These are phyloP conservation scores for Aleiodes alternator DNA, from an alignment of 2,888 invertebrate species.

Conservation along the genomic window DNA sequence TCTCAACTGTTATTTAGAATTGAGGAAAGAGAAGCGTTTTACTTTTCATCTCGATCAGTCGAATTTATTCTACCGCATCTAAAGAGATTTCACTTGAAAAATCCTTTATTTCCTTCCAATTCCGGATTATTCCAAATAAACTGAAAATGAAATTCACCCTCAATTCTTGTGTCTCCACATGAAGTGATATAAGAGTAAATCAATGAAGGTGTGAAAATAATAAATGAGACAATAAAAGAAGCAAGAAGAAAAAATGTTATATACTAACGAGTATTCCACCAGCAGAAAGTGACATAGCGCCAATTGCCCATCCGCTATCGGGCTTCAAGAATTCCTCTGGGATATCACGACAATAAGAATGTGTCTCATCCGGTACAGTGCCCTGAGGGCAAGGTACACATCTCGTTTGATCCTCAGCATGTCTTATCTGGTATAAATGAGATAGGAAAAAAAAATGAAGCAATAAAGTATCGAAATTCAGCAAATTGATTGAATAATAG, in stretches of 20 bases:
- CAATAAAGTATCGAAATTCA: background rate
- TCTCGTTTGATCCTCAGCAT: slow-evolving; percentile 87
- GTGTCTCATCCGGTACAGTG: slow-evolving; percentile 86
- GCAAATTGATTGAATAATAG: background rate
- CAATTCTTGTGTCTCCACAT: no score
- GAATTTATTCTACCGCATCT: no score
- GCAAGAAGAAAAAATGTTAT: background rate
- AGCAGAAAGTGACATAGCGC: slow-evolving; percentile 92
- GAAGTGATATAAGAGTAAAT: no score
- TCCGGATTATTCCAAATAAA: no score
- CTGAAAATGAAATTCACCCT: slow-evolving; percentile 14
- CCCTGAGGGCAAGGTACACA: slow-evolving; percentile 90
- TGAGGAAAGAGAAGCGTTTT: no score
- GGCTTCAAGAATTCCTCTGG: slow-evolving; percentile 89
- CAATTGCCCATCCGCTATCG: slow-evolving; percentile 94
- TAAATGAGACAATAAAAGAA: slow-evolving; percentile 20
- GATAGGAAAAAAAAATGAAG: background rate
- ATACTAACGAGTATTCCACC: slow-evolving; percentile 86
- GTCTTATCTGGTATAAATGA: slow-evolving; percentile 81
- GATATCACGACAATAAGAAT: slow-evolving; percentile 85
- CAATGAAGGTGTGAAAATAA: no score
- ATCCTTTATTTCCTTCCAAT: no score
- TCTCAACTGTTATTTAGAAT: no score
- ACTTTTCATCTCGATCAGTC: no score
- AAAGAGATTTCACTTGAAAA: no score